Conservation (phyloP, 2,888 invertebrate species). For the Caenorhabditis japonica region DNA sequence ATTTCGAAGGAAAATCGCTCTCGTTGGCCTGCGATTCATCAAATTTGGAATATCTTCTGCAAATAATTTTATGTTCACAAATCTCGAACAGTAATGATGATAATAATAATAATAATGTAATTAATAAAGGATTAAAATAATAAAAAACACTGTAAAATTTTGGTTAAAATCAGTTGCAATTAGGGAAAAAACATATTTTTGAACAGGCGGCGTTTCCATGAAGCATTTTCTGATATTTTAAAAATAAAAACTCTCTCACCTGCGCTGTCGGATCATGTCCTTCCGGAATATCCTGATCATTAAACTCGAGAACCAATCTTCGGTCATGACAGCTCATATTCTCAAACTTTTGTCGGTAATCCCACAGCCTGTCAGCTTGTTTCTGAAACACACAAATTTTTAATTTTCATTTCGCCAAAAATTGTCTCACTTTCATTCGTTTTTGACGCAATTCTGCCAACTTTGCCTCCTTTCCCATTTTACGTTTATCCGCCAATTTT, state of each 20-base stretch:
- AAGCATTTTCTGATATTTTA: background rate
- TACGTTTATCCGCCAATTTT: constrained; percentile 12
- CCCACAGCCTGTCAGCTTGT: constrained; percentile 85
- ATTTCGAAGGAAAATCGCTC: no score
- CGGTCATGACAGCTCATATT: constrained; percentile 82
- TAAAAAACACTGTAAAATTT: no score
- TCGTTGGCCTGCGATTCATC: no score
- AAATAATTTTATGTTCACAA: no score
- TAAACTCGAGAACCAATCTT: constrained; percentile 83
- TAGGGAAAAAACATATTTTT: background rate
- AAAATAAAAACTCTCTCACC: constrained; percentile 25
- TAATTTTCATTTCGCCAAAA: constrained; percentile 1
- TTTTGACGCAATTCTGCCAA: constrained; percentile 10
- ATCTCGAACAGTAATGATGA: no score
- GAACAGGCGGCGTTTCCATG: background rate
- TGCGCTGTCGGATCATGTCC: constrained; percentile 80
- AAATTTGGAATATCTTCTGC: no score
- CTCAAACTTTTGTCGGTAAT: constrained; percentile 83
- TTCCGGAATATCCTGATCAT: constrained; percentile 83
- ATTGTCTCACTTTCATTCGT: constrained; percentile 14
- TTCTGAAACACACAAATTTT: constrained; percentile 14
- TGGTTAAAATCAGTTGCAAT: no score
- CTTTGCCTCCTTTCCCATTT: constrained; percentile 6
- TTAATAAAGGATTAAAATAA: no score
- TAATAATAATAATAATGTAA: no score